Base-by-base conservation (phyloP, 2,797 vertebrate species). In the Eupleurogrammus muticus region DNA sequence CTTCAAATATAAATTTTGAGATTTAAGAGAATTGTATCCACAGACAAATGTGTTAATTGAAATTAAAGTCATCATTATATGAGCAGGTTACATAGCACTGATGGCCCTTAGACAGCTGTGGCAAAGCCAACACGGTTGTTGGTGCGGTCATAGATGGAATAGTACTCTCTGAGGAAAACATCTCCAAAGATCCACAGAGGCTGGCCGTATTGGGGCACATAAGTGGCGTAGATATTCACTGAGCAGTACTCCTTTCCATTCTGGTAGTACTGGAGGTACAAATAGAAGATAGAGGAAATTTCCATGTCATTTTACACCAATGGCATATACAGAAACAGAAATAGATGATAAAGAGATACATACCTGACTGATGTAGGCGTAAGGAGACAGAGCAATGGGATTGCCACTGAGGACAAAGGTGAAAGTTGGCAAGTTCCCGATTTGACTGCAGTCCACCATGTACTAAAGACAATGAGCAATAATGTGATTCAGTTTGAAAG, bases 171-270 rank as follows among this genome's bases (percentile, higher is more conserved):
- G 28, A 96, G 92, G 88, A 96, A 95, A n/a, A 96, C 80, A 0
- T 95, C 88, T 1, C 94, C 93, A 50, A 96, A 74, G 91, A 94
- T 94, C 95, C 93, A 95, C 81, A 96, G 87, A 0, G 93, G 89
- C 70, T 93, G 87, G 20, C 89, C 90, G 0, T 28, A 3, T 28
- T 28, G 28, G 42, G 90, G 82, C 85, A 95, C 49, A 82, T 94
- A 94, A 40, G 94, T 95, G 69, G 75, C 78, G 49, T 83, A 79
- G 19, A 94, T 87, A 3, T 17, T 82, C 10, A 95, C 84, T 0
- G 10, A 73, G 82, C 94, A 96, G 73, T 66, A 85, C 56, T 75
- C 42, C 57, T 87, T 55, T 62, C 85, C 87, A 35, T 75, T 59
- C 0, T 76, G 36, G 58, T 63, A 60, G 12, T 58, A 0, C 77